These are phyloP conservation scores for Heterohyrax brucei DNA, from an alignment of 2,797 vertebrate species.

Conservation along the genomic window DNA sequence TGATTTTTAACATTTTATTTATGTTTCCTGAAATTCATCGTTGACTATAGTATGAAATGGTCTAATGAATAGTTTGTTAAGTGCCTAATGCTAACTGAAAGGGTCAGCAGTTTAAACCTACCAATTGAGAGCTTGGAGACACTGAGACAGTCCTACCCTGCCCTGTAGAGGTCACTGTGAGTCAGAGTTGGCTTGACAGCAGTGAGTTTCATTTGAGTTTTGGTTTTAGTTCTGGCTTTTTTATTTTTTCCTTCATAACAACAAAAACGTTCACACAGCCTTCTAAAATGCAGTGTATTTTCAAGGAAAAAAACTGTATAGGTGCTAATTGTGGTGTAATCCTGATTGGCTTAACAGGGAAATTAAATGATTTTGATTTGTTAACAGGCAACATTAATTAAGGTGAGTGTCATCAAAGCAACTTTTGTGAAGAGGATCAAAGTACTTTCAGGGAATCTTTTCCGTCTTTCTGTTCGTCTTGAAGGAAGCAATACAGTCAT, in stretches of 20 bases:
- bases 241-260: conserved; percentile 53
- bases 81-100: too few species aligned
- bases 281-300: conserved; percentile 49
- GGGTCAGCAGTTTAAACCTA: too few species aligned
- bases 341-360: conserved; percentile 32
- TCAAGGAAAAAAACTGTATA: not conserved
- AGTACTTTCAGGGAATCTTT: not conserved
- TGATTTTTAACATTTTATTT: not conserved
- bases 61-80: conserved; percentile 22
- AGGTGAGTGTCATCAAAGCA: conserved; percentile 51
- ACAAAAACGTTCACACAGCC: conserved; percentile 31
- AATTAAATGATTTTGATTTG: conserved; percentile 46
- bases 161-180: too few species aligned
- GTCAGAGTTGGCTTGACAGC: too few species aligned
- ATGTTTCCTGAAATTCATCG: conserved; percentile 19
- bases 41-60: not conserved
- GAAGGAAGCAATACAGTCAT: not conserved
- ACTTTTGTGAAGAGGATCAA: not conserved
- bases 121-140: too few species aligned
- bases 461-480: conserved; percentile 1
- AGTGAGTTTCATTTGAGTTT: too few species aligned
- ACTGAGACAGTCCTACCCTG: too few species aligned
- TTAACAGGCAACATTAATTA: conserved; percentile 44
- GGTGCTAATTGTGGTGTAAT: conserved; percentile 43
- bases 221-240: too few species aligned